Evolutionary conservation across 2,888 invertebrate genomes (phyloP).

Genomic region (Pycnomerus fuliginosus): DNA sequence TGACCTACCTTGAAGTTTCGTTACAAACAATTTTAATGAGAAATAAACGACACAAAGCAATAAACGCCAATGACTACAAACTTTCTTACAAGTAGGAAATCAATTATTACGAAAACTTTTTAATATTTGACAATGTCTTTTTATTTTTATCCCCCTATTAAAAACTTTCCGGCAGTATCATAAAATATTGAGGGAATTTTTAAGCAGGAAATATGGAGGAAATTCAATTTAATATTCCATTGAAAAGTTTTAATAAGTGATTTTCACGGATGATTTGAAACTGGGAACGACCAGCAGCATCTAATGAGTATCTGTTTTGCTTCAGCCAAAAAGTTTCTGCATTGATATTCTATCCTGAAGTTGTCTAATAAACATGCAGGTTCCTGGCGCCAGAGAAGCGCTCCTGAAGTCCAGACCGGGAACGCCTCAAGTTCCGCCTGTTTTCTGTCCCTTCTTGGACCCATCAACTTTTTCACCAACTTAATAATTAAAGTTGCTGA

Average conservation of each 20-base stretch:
- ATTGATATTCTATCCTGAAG: conserved; percentile 20
- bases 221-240: conserved; percentile 26
- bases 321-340: neutral
- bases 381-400: conserved; percentile 14
- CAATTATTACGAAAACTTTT: conserved; percentile 23
- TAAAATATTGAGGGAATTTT: conserved; percentile 22
- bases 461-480: too few species aligned
- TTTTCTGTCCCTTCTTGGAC: conserved; percentile 16
- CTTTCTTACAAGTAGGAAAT: conserved; percentile 18
- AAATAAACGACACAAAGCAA: too few species aligned
- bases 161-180: conserved; percentile 22
- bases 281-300: conserved; percentile 16
- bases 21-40: too few species aligned
- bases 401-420: conserved; percentile 11
- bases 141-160: conserved; percentile 23
- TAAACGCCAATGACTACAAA: conserved; percentile 17
- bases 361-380: conserved; percentile 35
- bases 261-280: conserved; percentile 24
- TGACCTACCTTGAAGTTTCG: too few species aligned
- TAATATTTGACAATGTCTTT: conserved; percentile 25
- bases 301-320: conserved; percentile 2
- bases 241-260: conserved; percentile 25
- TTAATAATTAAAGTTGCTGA: too few species aligned
- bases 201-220: conserved; percentile 22
- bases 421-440: conserved; percentile 15